Evolutionary conservation across 2,888 invertebrate genomes (phyloP), one percentile per base, ranked within the genome.

Genomic region (Eupithecia exiguata): DNA sequence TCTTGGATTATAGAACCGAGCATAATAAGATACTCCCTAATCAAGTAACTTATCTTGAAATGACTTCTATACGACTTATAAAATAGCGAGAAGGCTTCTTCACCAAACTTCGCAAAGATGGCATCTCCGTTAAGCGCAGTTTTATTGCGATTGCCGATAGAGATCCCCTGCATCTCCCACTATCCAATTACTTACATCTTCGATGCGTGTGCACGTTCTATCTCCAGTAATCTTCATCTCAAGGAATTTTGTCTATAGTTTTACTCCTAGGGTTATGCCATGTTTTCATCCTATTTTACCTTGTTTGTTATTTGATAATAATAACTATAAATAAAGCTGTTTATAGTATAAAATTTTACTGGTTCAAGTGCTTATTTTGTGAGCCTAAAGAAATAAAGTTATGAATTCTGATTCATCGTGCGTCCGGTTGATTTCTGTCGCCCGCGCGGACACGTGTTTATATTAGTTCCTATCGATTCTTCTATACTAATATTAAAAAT

Each of bases 71-170:
- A 53, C 49, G 21, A 53, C 58, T 25, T 25, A 25, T 58, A 58
- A 25, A 58, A 58, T 58, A 14, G 21, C 14, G 14, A 58, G 21
- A 5, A 58, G 58, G 58, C 58, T 25, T 58, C 25, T 14, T 21
- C 66, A 21, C 43, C 66, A 38, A 66, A 66, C 66, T 76, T 71
- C 10, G 69, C 71, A 49, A 49, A 72, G 73, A 76, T 76, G 69
- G 40, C 53, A 76, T 76, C 76, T 58, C 70, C 53, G 72, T 69
- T 66, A 69, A 76, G 91, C 89, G 84, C 88, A 89, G 87, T 92
- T 92, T 93, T 92, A 93, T 92, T 91, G 86, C 92, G 91, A 93
- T 93, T 89, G 90, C 91, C 86, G 88, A 92, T 93, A 93, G 86
- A 53, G 84, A 80, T 78, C 86, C 88, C 82, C 84, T 83, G 84